These are phyloP conservation scores for Aphelinus atriplicis DNA, from an alignment of 1,140 invertebrate species.

Conservation along the genomic window DNA sequence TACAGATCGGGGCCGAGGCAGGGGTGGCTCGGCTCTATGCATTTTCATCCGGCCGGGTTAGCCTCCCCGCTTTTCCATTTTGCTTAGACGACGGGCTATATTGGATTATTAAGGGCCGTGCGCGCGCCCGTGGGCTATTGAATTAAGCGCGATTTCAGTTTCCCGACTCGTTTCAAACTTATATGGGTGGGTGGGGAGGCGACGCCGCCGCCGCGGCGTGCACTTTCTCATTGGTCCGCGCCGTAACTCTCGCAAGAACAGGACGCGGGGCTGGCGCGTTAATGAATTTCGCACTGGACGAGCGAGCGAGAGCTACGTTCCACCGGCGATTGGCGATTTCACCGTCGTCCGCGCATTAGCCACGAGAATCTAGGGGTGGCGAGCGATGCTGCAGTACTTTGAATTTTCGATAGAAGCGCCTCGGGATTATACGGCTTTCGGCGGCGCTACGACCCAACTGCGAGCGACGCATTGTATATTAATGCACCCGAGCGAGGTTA, in stretches of 20 bases:
- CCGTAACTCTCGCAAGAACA: no score
- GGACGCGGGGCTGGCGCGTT: slow-evolving; percentile 27
- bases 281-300: slow-evolving; percentile 27
- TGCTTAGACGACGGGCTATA: slow-evolving; percentile 50
- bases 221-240: slow-evolving; percentile 42
- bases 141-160: slow-evolving; percentile 61
- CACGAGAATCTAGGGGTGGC: no score
- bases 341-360: not conserved
- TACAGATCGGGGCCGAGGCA: slow-evolving; percentile 15
- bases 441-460: no score
- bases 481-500: no score
- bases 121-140: slow-evolving; percentile 49
- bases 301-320: not conserved
- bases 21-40: slow-evolving; percentile 37
- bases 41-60: slow-evolving; percentile 37
- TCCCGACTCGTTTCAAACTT: slow-evolving; percentile 57
- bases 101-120: slow-evolving; percentile 64
- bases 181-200: slow-evolving; percentile 10
- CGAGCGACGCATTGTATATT: no score
- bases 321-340: slow-evolving; percentile 22
- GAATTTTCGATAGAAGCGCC: slow-evolving; percentile 27
- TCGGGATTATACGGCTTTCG: no score
- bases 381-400: not conserved
- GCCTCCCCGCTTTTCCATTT: slow-evolving; percentile 29
- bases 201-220: not conserved